Evolutionary conservation across 2,888 invertebrate genomes (phyloP), one percentile per base, ranked within the genome.

Genomic region (Cordilura impudica): DNA sequence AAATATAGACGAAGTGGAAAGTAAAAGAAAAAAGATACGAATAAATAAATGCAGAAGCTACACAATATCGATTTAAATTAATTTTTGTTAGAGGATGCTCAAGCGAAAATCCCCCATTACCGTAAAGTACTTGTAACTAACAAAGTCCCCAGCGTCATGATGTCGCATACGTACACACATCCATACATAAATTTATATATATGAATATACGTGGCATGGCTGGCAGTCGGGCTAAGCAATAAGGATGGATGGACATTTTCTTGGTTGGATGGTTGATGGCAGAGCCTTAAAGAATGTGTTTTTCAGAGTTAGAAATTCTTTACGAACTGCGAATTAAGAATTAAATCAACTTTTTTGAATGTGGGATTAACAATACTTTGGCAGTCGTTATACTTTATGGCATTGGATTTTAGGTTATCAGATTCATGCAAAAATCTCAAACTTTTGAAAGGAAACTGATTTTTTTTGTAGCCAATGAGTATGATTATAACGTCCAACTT

Each of bases 21-120:
- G 26, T 43, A 31, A 31, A 21, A 65, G 66, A 67, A 77, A 65
- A 74, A 58, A 74, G 10, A 45, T n/a, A 39, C 29, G 35, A 61
- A 56, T 56, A 58, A 63, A 71, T 70, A 71, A 60, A 43, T 56
- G 54, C 61, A 75, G 73, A 72, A 76, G 83, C 84, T 84, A 83
- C 85, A 85, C 85, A 85, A 87, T 88, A 87, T 87, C 88, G 87
- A 87, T 87, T 87, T 87, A 87, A 87, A 87, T 87, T 87, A 87
- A 87, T 87, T 87, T 87, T 87, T 88, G 88, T 88, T 87, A 87
- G 88, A 87, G 86, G 87, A 88, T 88, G 88, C 88, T 87, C 88
- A 87, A 86, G 85, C 86, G 88, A 86, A 87, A 88, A 88, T 87
- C 88, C 88, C 86, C 88, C 86, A 88, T 88, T 88, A 87, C 86